Evolutionary conservation across 2,797 vertebrate species (phyloP).

Genomic region (Etheostoma perlongum): DNA sequence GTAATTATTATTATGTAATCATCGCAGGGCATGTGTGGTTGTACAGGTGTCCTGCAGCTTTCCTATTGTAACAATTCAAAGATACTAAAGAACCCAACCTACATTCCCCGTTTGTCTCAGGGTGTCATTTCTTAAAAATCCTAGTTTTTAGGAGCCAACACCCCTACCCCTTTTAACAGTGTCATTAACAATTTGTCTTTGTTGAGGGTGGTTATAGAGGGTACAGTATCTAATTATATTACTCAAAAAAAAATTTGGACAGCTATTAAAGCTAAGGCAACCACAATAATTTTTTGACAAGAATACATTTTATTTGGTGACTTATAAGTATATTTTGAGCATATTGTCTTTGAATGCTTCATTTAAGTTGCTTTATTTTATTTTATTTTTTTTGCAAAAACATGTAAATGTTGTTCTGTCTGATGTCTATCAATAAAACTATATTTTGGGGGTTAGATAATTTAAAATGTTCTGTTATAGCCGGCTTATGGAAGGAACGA

Average conservation of each 20-base stretch:
- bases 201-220: neutral
- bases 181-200: neutral
- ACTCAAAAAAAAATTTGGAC: neutral
- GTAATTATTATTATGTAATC: conserved; percentile 74
- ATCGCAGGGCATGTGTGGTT: conserved; percentile 48
- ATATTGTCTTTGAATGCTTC: neutral
- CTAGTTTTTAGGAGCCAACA: neutral
- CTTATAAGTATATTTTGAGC: neutral
- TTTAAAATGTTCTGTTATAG: neutral
- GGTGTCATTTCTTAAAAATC: neutral
- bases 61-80: conserved; percentile 24
- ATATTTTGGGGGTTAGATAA: neutral
- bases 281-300: neutral
- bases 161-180: neutral
- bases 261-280: neutral
- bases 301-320: neutral
- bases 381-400: neutral
- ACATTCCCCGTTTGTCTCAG: neutral
- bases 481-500: neutral
- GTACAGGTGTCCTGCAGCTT: conserved; percentile 30
- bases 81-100: conserved; percentile 7
- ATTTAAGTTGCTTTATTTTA: neutral
- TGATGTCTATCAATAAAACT: neutral
- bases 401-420: neutral
- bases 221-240: neutral